Evolutionary conservation across 2,888 invertebrate genomes (phyloP).

Genomic region (Sarcophaga carnaria): DNA sequence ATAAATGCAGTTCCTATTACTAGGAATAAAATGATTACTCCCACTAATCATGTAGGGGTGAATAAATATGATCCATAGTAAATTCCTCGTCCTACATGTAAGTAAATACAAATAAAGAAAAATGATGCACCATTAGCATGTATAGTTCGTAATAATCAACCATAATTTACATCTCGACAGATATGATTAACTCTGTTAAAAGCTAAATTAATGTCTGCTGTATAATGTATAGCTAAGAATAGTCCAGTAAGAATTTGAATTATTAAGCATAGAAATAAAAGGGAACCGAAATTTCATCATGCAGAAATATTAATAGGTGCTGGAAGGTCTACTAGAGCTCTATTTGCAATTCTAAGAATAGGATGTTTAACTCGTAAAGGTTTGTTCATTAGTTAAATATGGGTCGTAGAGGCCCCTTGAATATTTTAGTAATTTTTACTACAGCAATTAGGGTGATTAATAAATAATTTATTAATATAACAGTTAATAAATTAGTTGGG

Average conservation of each 20-base stretch:
- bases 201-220: slow-evolving; percentile 85
- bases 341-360: slow-evolving; percentile 84
- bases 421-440: slow-evolving; percentile 84
- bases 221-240: slow-evolving; percentile 88
- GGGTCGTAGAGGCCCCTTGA: slow-evolving; percentile 83
- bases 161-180: slow-evolving; percentile 81
- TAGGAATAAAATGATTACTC: slow-evolving; percentile 86
- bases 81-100: slow-evolving; percentile 87
- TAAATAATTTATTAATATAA: slow-evolving; percentile 84
- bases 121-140: slow-evolving; percentile 89
- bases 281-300: slow-evolving; percentile 88
- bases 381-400: slow-evolving; percentile 82
- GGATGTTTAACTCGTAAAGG: slow-evolving; percentile 82
- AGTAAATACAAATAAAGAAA: slow-evolving; percentile 87
- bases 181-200: slow-evolving; percentile 87
- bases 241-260: slow-evolving; percentile 87
- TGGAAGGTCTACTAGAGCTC: slow-evolving; percentile 84
- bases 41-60: slow-evolving; percentile 85
- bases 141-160: slow-evolving; percentile 74
- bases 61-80: slow-evolving; percentile 84
- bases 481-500: slow-evolving; percentile 83
- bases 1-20: slow-evolving; percentile 89
- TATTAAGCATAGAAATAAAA: slow-evolving; percentile 85
- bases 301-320: slow-evolving; percentile 85
- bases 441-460: slow-evolving; percentile 84